Conservation (phyloP, 2,888 invertebrate genomes). For the Pimpla rufipes region DNA sequence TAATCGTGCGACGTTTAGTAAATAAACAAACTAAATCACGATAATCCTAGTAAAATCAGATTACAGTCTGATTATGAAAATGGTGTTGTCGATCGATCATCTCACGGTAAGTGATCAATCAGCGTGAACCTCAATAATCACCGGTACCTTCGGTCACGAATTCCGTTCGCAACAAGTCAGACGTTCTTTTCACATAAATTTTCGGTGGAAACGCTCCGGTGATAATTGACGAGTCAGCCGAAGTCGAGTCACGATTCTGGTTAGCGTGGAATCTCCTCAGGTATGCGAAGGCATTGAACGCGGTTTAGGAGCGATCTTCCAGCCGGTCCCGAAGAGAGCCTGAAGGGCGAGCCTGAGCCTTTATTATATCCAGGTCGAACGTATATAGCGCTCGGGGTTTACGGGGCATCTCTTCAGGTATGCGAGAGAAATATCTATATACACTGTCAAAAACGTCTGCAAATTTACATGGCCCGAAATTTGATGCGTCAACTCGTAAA, state of each 20-base stretch:
- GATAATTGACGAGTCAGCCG: slow-evolving; percentile 19
- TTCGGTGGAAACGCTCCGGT: not conserved
- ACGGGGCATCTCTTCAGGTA: slow-evolving; percentile 65
- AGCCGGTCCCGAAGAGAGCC: slow-evolving; percentile 41
- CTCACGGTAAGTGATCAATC: slow-evolving; percentile 55
- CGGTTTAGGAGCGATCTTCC: slow-evolving; percentile 54
- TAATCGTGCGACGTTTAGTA: slow-evolving; percentile 26
- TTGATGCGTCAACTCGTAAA: too few species aligned
- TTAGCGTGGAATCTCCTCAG: slow-evolving; percentile 48
- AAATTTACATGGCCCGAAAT: too few species aligned
- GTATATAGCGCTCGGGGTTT: slow-evolving; percentile 34
- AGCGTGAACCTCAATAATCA: not conserved
- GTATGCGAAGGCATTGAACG: slow-evolving; percentile 66
- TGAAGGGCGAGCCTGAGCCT: slow-evolving; percentile 41
- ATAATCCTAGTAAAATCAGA: not conserved
- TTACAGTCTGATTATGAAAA: slow-evolving; percentile 14
- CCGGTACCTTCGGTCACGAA: not conserved
- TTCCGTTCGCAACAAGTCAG: not conserved
- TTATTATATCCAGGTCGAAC: slow-evolving; percentile 61
- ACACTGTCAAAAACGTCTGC: too few species aligned
- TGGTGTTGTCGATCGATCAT: slow-evolving; percentile 49
- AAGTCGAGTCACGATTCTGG: slow-evolving; percentile 6
- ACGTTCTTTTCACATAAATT: slow-evolving; percentile 4
- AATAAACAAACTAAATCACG: not conserved
- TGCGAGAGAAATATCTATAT: not conserved